These are phyloP conservation scores for Rhinoderma darwinii DNA, from an alignment of 2,113 vertebrate genomes.

Conservation along the genomic window DNA sequence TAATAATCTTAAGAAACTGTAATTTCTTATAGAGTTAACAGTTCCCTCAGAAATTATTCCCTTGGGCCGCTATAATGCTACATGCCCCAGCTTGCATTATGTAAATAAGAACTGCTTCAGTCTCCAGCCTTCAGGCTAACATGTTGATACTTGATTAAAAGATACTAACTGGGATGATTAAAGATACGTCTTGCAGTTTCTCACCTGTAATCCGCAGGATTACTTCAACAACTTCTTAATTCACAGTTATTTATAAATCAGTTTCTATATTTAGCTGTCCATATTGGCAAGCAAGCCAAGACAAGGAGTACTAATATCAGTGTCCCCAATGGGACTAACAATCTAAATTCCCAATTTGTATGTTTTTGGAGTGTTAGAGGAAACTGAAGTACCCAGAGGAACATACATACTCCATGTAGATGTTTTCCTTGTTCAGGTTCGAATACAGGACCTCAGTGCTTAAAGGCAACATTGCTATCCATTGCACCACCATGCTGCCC, in stretches of 20 bases:
- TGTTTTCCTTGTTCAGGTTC: neutral
- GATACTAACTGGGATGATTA: conserved; percentile 23
- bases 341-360: too few species aligned
- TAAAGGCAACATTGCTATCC: neutral
- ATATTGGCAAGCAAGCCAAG: neutral
- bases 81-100: conserved; percentile 7
- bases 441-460: too few species aligned
- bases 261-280: neutral
- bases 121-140: conserved; percentile 1
- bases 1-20: neutral
- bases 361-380: too few species aligned
- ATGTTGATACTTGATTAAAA: conserved; percentile 46
- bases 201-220: conserved; percentile 33
- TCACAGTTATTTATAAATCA: neutral
- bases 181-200: conserved; percentile 20
- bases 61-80: neutral
- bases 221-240: conserved; percentile 15
- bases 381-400: neutral
- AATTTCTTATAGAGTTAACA: neutral
- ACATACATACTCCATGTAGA: neutral
- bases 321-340: too few species aligned
- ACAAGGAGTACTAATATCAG: neutral
- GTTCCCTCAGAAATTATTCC: neutral
- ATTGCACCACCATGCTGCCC: too few species aligned
- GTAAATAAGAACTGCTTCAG: neutral